Base-by-base conservation (phyloP, 2,888 invertebrate species). In the Catotricha subobsoleta region DNA sequence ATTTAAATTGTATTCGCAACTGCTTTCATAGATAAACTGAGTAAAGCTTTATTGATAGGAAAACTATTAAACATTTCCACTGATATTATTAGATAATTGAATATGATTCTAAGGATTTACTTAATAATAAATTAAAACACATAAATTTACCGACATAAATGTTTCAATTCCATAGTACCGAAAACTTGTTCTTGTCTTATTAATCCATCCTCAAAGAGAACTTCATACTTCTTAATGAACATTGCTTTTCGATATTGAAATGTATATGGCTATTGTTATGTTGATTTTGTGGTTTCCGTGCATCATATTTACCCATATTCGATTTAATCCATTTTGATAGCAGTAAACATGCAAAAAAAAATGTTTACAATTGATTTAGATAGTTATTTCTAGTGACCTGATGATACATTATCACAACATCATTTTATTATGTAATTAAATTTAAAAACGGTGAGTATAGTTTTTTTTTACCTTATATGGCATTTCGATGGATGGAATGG, bases 161-260 rank as follows among this genome's bases (percentile, higher is more conserved):
- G 84, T 48, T 77, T 79, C 42, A 87, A 60, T 49, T 79, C 76
- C n/a, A 60, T 57, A 40, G 62, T 56, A 16, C 63, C 62, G 45
- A 56, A 63, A 20, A 62, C 59, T 50, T 59, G 59, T 28, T 62
- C 57, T 47, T 50, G 52, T 36, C 43, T 50, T 46, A 63, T 51
- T 42, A 63, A 56, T 47, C 54, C 57, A 46, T 61, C 60, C 43
- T 56, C 48, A 43, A 63, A 46, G 31, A 63, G 49, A 9, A 49
- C 46, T 34, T 59, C 57, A 43, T 62, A 63, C 47, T 55, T 58
- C 41, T 57, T 50, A 35, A 58, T 50, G 40, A 63, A 63, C 51
- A 54, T 54, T 43, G 55, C 54, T 27, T 59, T 54, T n/a, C 59
- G 51, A 3, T 47, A 45, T 23, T 49, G 50, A 44, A 52, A 59